These are phyloP conservation scores for Tetramorium bicarinatum DNA, from an alignment of 2,888 invertebrate species.

Conservation along the genomic window DNA sequence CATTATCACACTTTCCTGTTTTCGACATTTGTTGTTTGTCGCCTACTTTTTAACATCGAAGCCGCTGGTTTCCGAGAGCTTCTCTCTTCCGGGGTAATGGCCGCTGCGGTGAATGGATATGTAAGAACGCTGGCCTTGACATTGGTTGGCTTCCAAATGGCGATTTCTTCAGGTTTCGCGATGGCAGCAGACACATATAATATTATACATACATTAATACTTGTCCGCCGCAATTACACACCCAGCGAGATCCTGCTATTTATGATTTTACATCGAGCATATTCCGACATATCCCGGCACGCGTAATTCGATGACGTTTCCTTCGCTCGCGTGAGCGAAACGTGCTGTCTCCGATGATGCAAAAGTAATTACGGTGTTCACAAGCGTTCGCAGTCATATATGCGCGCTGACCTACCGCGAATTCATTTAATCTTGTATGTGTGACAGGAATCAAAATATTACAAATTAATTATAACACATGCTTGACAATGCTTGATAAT, in stretches of 20 bases:
- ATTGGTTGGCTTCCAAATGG: slow-evolving; percentile 72
- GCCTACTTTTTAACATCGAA: slow-evolving; percentile 37
- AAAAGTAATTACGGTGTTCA: neutral
- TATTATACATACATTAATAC: slow-evolving; percentile 55
- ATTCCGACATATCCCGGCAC: neutral
- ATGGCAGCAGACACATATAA: slow-evolving; percentile 60
- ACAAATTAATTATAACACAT: neutral
- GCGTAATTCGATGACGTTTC: neutral
- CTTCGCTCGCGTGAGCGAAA: slow-evolving; percentile 3
- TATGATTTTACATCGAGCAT: neutral
- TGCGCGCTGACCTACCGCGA: neutral
- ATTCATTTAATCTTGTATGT: neutral
- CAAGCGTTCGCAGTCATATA: neutral
- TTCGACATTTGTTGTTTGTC: slow-evolving; percentile 58
- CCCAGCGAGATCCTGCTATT: neutral
- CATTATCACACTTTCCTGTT: neutral
- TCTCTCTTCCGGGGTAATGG: slow-evolving; percentile 76
- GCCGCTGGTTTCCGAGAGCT: slow-evolving; percentile 58
- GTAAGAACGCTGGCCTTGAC: slow-evolving; percentile 80
- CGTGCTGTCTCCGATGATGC: neutral
- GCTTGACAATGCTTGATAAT: neutral
- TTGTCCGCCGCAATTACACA: slow-evolving; percentile 27
- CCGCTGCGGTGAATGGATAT: slow-evolving; percentile 71
- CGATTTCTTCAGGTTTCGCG: slow-evolving; percentile 49
- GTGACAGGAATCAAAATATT: neutral